Evolutionary conservation across 2,888 invertebrate species (phyloP).

Genomic region (Willowsia nigromaculata): DNA sequence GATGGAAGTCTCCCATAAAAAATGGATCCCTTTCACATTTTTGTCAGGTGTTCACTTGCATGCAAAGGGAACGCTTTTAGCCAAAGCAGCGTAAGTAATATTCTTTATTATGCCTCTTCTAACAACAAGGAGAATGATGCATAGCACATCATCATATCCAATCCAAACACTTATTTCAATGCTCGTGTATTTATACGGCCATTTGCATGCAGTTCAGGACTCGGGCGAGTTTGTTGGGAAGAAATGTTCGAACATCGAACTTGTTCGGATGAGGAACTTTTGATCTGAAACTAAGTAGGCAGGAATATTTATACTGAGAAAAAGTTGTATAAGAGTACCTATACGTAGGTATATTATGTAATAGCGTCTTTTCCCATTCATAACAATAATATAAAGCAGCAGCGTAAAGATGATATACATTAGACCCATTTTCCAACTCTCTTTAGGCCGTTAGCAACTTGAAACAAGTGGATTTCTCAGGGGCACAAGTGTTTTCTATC

Average conservation of each 20-base stretch:
- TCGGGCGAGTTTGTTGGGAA: not conserved
- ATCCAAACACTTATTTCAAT: not conserved
- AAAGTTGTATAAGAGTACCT: not conserved
- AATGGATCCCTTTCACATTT: slow-evolving; percentile 62
- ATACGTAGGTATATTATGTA: not conserved
- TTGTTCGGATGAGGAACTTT: not conserved
- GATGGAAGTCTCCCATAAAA: slow-evolving; percentile 53
- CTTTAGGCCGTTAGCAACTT: slow-evolving; percentile 52
- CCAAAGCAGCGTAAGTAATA: not conserved
- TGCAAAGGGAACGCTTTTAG: slow-evolving; percentile 7
- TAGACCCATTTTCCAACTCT: not conserved
- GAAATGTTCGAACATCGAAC: not conserved
- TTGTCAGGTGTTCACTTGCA: slow-evolving; percentile 63
- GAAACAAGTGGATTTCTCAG: slow-evolving; percentile 67
- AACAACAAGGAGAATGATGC: slow-evolving; percentile 21
- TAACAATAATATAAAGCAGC: not conserved
- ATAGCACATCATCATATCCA: slow-evolving; percentile 30
- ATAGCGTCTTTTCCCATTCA: not conserved
- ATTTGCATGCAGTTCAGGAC: slow-evolving; percentile 50
- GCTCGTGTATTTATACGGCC: not conserved
- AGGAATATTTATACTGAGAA: not conserved
- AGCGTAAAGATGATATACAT: not conserved
- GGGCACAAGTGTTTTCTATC: slow-evolving; percentile 69
- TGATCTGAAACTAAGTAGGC: slow-evolving; percentile 22
- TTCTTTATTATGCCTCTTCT: not conserved